Evolutionary conservation across 2,113 vertebrate genomes (phyloP).

Genomic region (Dromiciops gliroides): DNA sequence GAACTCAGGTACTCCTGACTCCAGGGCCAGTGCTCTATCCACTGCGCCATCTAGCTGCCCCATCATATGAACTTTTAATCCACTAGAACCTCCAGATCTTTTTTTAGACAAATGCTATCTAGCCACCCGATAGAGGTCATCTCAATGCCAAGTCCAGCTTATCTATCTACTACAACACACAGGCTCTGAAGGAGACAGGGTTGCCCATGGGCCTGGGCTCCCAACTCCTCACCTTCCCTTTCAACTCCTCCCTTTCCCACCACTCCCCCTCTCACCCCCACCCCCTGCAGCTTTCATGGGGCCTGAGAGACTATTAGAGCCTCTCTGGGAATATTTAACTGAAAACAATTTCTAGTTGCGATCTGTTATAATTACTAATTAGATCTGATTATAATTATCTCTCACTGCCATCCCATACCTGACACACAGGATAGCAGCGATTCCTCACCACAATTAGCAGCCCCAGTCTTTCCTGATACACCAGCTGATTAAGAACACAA

Average conservation of each 20-base stretch:
- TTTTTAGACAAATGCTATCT: background rate
- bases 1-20: too few species aligned
- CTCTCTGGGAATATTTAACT: constrained; percentile 75
- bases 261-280: background rate
- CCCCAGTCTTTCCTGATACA: constrained; percentile 69
- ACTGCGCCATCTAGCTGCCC: too few species aligned
- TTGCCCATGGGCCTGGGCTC: background rate
- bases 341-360: constrained; percentile 78
- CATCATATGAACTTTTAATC: background rate
- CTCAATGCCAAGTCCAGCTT: background rate
- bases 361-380: constrained; percentile 84
- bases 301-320: constrained; percentile 25
- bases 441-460: constrained; percentile 80
- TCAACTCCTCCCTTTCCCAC: fast-evolving
- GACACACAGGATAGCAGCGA: constrained; percentile 62
- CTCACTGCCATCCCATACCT: constrained; percentile 80
- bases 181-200: background rate
- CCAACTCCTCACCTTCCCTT: background rate
- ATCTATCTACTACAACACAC: background rate
- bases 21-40: too few species aligned
- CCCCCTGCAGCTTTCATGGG: background rate
- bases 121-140: background rate
- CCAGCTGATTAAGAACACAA: constrained; percentile 73
- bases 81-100: background rate
- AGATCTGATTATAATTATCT: constrained; percentile 82